phyloP scores from a whole-genome alignment of 1,140 invertebrate species.

The Homalodisca vitripennis region DNA sequence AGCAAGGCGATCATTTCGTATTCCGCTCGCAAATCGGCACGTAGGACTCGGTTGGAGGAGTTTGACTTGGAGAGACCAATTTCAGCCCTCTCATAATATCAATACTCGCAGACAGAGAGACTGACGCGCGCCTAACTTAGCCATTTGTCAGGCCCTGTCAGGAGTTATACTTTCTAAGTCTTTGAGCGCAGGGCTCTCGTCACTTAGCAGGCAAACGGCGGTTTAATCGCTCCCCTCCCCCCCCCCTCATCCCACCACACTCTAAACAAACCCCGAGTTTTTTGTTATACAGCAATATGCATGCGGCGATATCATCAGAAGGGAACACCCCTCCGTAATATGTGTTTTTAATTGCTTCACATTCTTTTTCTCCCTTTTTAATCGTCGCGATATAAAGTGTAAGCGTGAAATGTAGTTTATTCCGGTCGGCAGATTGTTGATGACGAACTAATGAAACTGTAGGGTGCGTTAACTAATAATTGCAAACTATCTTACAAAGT shows the following conservation, averaged over 20 bases:
- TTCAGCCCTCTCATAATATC: conserved; percentile 17
- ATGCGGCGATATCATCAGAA: conserved; percentile 3
- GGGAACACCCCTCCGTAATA: background rate
- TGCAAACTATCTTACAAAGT: too few species aligned
- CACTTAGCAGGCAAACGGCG: background rate
- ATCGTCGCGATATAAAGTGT: too few species aligned
- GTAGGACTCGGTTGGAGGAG: conserved; percentile 1
- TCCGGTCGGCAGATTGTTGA: too few species aligned
- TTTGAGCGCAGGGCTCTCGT: background rate
- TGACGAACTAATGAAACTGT: too few species aligned
- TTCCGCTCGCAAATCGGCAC: conserved; percentile 16
- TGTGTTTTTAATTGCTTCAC: conserved; percentile 14
- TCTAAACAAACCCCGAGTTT: background rate
- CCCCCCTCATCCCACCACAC: background rate
- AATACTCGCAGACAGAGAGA: conserved; percentile 5
- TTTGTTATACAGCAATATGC: conserved; percentile 12
- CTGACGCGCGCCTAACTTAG: conserved; percentile 8
- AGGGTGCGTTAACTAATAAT: too few species aligned
- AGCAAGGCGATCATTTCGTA: conserved; percentile 10
- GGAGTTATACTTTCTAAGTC: background rate
- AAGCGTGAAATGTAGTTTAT: too few species aligned
- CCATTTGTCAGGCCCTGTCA: conserved; percentile 10
- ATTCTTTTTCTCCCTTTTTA: background rate
- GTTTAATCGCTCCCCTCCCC: conserved; percentile 5
- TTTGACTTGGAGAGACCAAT: conserved; percentile 17